These are phyloP conservation scores for Eospalax fontanierii DNA, from an alignment of 2,797 vertebrate genomes.

Conservation along the genomic window DNA sequence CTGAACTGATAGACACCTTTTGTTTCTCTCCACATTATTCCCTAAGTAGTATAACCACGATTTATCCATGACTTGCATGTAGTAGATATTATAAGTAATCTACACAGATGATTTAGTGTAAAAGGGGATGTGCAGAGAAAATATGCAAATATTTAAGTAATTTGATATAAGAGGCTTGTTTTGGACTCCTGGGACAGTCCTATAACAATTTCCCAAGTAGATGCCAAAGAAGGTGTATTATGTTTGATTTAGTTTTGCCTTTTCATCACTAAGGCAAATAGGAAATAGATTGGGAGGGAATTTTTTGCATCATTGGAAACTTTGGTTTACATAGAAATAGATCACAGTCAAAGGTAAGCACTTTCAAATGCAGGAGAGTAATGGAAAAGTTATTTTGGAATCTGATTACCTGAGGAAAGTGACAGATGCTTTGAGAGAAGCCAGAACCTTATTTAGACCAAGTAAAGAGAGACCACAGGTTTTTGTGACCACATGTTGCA, in stretches of 20 bases:
- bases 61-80: background rate
- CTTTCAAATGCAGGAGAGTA: background rate
- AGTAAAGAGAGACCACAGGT: background rate
- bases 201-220: background rate
- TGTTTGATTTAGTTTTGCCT: background rate
- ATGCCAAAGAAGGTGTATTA: background rate
- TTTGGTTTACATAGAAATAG: constrained; percentile 17
- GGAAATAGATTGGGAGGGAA: background rate
- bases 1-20: background rate
- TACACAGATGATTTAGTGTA: background rate
- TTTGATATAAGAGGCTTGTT: background rate
- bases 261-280: background rate
- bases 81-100: background rate
- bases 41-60: background rate
- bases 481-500: background rate
- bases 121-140: background rate
- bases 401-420: background rate
- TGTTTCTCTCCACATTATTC: background rate
- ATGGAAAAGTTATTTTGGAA: background rate
- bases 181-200: background rate
- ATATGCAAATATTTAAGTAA: background rate
- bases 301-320: constrained; percentile 26
- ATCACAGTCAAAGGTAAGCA: background rate
- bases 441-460: background rate
- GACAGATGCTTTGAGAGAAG: constrained; percentile 16